A percentile compares a stretch with the other conserved stretches of the same genome.
Evolutionary conservation across 2,797 vertebrate species (phyloP).

Genomic region (Poecile montanus): DNA sequence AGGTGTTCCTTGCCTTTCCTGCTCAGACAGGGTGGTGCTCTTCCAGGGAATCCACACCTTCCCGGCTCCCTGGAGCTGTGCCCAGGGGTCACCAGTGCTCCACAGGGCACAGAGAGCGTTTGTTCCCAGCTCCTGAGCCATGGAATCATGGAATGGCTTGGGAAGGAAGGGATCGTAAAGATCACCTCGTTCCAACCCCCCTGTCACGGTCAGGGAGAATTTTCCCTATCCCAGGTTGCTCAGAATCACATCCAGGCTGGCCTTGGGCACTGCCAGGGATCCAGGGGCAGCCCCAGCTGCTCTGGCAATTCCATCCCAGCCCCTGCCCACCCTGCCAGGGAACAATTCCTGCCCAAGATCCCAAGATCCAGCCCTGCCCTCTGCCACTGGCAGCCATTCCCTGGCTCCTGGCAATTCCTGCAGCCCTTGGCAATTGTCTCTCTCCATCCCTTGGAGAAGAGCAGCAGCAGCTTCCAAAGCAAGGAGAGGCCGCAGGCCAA

Average conservation of each 20-base stretch:
- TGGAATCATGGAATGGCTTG: background rate
- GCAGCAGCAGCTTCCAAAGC: background rate
- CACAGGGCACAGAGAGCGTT: background rate
- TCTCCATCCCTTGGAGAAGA: background rate
- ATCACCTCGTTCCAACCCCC: fast-evolving
- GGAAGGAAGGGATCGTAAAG: fast-evolving
- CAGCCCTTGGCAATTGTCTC: background rate
- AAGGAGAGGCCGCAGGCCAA: background rate
- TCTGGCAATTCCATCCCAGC: background rate
- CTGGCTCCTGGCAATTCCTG: background rate
- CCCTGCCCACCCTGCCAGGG: background rate
- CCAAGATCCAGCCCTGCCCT: fast-evolving
- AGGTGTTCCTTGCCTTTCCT: background rate
- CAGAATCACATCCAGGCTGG: background rate
- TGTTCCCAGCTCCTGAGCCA: background rate
- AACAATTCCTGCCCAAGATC: background rate
- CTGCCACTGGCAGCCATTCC: fast-evolving
- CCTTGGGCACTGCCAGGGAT: background rate
- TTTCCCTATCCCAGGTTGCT: background rate
- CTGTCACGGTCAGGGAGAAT: background rate
- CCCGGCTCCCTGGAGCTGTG: background rate
- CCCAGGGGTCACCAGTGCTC: background rate
- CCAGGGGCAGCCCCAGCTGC: background rate
- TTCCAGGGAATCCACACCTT: background rate
- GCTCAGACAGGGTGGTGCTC: background rate